phyloP scores from a whole-genome alignment of 2,888 invertebrate species.

The Cephus sareptanus region DNA sequence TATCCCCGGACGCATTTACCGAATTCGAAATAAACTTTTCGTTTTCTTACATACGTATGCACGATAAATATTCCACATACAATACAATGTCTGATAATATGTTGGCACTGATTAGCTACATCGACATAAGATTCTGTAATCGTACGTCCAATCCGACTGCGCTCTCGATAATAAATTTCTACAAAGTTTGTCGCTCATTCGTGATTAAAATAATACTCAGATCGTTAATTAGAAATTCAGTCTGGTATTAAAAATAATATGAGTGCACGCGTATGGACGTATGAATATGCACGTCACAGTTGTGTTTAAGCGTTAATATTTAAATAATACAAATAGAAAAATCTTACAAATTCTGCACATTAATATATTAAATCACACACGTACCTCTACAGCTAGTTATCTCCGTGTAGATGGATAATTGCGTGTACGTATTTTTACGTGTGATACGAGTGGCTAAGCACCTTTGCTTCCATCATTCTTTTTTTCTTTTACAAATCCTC shows the following conservation, averaged over 20 bases:
- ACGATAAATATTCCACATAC: neutral
- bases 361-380: conserved; percentile 38
- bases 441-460: conserved; percentile 5
- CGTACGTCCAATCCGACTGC: neutral
- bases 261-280: conserved; percentile 7
- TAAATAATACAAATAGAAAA: conserved; percentile 43
- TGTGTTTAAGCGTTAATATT: conserved; percentile 3
- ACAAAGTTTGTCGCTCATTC: neutral
- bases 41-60: neutral
- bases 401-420: conserved; percentile 5
- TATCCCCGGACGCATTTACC: neutral
- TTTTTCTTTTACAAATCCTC: conserved; percentile 27
- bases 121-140: neutral
- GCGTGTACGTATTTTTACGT: neutral
- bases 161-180: neutral
- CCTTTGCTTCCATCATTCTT: conserved; percentile 16
- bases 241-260: conserved; percentile 37
- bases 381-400: conserved; percentile 30
- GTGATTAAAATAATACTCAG: conserved; percentile 35
- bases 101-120: neutral
- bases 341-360: conserved; percentile 27
- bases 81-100: neutral
- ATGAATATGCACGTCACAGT: neutral
- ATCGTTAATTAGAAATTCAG: conserved; percentile 37
- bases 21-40: neutral